Evolutionary conservation across 2,888 invertebrate species (phyloP), one percentile per base, ranked within the genome.

Genomic region (Fragum whitleyi): DNA sequence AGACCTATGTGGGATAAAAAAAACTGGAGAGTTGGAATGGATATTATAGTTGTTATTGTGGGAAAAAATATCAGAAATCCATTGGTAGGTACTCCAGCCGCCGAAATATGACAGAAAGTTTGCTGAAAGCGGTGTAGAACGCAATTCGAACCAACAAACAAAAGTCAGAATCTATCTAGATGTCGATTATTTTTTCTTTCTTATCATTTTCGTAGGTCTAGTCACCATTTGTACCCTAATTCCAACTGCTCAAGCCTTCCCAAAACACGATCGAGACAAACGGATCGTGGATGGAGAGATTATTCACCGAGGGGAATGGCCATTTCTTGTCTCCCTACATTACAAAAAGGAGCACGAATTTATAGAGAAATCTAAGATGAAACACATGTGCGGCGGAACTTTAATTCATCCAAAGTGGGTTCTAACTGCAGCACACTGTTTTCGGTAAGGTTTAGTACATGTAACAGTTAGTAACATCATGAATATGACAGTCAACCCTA

Each of bases 371-470:
- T 85, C 85, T n/a, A 81, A 86, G 6, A 81, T 88, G 81, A 55
- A 79, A 28, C 88, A 88, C 65, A 62, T 88, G 29, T 91, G 91
- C 65, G 90, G 90, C 0, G 91, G 87, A 9, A 83, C 87, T 9
- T 74, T 91, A 23, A 84, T 91, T 23, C 72, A 86, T 65, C 81
- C 82, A 6, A 74, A 75, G 16, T 91, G 90, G 90, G 87, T 90
- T 16, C 71, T 91, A 29, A 88, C 90, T 1, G 91, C 90, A 7
- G 90, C 87, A 6, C 91, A 91, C 71, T 91, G 91, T 55, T 74
- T 89, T 14, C 86, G 87, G 89, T 89, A 82, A 83, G 67, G 19
- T 3, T 21, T 65, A 5, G 16, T 9, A 32, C 53, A 1, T 47
- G 16, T n/a, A n/a, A n/a, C n/a, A n/a, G n/a, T n/a, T n/a, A n/a